Percentiles rank a stretch among this genome's conserved stretches.
phyloP scores from a whole-genome alignment of 2,113 vertebrate genomes.

The Zingel zingel region DNA sequence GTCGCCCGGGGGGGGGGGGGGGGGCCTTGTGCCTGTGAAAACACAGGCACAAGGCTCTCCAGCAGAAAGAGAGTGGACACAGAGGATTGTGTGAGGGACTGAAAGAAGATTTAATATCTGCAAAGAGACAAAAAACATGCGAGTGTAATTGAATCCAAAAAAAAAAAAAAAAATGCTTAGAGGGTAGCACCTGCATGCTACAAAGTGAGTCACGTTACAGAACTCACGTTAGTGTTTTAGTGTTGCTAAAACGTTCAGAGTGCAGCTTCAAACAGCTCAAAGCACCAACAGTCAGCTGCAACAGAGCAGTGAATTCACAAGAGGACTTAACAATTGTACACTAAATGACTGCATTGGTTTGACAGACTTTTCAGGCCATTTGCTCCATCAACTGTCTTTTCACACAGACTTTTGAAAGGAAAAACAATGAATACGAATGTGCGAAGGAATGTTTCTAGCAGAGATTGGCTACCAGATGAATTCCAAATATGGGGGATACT shows the following conservation, averaged over 20 bases:
- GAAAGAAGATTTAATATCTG: conserved; percentile 33
- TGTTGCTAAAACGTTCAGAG: conserved; percentile 24
- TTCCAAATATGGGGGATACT: conserved; percentile 8
- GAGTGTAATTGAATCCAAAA: conserved; percentile 3
- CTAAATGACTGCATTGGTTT: not conserved
- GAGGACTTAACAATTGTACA: conserved; percentile 6
- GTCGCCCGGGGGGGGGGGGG: conserved; percentile 42
- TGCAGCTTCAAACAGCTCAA: conserved; percentile 42
- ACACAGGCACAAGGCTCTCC: conserved; percentile 46
- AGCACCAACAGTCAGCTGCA: conserved; percentile 23
- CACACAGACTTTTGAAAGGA: not conserved
- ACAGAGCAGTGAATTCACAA: conserved; percentile 21
- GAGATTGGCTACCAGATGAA: not conserved
- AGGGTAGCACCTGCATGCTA: conserved; percentile 43
- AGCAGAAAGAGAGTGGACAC: conserved; percentile 36
- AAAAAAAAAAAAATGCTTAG: not conserved
- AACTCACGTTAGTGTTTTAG: too few species aligned
- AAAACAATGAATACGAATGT: not conserved
- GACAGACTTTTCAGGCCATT: conserved; percentile 17
- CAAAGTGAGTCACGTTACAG: conserved; percentile 45
- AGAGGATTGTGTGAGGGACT: conserved; percentile 36
- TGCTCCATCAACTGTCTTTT: conserved; percentile 9
- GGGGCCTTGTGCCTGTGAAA: too few species aligned
- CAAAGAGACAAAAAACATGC: conserved; percentile 11
- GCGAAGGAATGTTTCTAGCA: conserved; percentile 21